Evolutionary conservation across 1,140 invertebrate species (phyloP).

Genomic region (Cotesia vestalis): DNA sequence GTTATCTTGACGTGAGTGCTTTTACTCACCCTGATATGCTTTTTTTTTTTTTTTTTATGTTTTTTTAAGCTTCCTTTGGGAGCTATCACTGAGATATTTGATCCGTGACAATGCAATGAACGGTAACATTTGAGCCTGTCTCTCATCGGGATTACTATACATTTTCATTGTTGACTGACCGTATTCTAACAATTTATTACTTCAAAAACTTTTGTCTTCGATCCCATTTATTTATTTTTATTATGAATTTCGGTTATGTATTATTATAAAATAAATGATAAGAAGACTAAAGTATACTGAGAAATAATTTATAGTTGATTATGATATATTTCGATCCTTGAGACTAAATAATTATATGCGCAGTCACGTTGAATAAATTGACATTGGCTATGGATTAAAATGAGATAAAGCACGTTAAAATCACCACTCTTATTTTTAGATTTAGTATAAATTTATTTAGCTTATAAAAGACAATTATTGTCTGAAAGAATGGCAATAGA

Average conservation of each 20-base stretch:
- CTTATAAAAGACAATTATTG: no score
- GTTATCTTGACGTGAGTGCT: constrained; percentile 27
- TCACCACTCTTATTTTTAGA: no score
- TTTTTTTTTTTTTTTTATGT: constrained; percentile 11
- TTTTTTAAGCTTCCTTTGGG: constrained; percentile 13
- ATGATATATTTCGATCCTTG: constrained; percentile 5
- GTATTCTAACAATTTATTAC: constrained; percentile 9
- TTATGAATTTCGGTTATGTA: background rate
- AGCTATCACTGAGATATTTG: constrained; percentile 32
- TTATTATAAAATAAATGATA: background rate
- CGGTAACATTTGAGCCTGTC: constrained; percentile 5
- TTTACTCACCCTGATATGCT: constrained; percentile 23
- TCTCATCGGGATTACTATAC: constrained; percentile 17
- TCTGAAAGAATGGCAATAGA: no score
- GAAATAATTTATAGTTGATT: background rate
- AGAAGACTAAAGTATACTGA: no score
- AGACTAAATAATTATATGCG: constrained; percentile 47
- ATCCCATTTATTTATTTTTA: background rate
- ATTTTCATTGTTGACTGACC: background rate
- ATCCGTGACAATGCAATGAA: constrained; percentile 27
- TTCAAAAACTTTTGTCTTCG: background rate
- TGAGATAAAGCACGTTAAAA: constrained; percentile 21
- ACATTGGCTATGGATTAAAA: background rate
- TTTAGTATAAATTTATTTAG: no score
- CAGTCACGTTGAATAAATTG: constrained; percentile 51